Evolutionary conservation across 37 sponge, comb jelly and placozoan genomes (phyloP), one percentile per base, ranked within the genome.

Genomic region (Spongilla lacustris): DNA sequence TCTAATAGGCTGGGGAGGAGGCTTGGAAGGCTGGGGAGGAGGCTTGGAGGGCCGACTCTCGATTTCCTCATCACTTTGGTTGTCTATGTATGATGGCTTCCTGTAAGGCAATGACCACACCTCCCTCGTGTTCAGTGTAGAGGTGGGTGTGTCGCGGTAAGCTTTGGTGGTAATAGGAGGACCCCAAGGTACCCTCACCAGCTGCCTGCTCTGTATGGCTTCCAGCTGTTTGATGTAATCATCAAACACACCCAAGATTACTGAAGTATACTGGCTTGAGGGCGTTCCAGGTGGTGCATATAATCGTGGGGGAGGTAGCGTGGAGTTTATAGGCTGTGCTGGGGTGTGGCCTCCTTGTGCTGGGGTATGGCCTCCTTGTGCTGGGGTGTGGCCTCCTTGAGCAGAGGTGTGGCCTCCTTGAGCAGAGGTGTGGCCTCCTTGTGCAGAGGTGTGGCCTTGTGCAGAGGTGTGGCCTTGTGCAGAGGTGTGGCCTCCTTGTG

Each of bases 141-240:
- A 46, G 8, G 8, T 4, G 8, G 46, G 8, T 46, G 46, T 46
- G 4, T 46, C 46, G 8, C 46, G 46, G 46, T 8, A 4, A 46
- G 46, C 8, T 46, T 46, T 46, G 33, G 25, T 23, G 6, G 25
- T 33, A 0, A 81, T 14, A 69, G 81, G 81, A 31, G 26, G 10
- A 8, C 81, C 71, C 81, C 81, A 81, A 8, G 12, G 35, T 2
- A 81, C 32, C 32, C 81, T 36, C 0, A 34, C 8, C 25, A 69
- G 19, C 11, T 33, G 70, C 32, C 69, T 36, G 9, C 37, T 69
- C 70, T 81, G 81, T 67, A 70, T 70, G 21, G 23, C 10, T 21
- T 8, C 21, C 14, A 81, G 81, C 69, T 81, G 81, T 31, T 36
- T n/a, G 35, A 68, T 67, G 36, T 81, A 81, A 70, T 35, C 36